Conservation (phyloP, 1,140 invertebrate species). For the Atta texana region DNA sequence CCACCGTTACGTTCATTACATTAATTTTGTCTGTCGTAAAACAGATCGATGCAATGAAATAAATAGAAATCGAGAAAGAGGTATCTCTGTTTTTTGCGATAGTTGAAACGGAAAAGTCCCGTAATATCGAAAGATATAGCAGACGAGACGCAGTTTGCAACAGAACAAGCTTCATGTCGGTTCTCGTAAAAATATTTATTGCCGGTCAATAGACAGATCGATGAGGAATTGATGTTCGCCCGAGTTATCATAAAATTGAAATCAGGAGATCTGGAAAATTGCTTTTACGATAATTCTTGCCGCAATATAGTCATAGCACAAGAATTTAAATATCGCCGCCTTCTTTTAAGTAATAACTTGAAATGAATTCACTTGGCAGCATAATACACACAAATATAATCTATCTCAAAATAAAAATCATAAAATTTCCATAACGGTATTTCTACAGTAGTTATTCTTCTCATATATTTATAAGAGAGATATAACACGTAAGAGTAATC, state of each 20-base stretch:
- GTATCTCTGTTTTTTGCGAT: conserved; percentile 5
- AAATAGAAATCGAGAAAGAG: conserved; percentile 1
- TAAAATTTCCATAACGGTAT: not conserved
- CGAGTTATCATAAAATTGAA: conserved; percentile 46
- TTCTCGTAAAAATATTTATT: conserved; percentile 61
- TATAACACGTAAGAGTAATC: not conserved
- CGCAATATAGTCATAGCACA: not conserved
- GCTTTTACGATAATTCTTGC: conserved; percentile 22
- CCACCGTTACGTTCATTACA: not conserved
- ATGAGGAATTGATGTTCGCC: conserved; percentile 13
- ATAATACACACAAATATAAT: not conserved
- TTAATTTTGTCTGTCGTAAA: conserved; percentile 26
- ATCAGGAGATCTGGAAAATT: conserved; percentile 15
- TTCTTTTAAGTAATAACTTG: not conserved
- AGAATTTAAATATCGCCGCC: not conserved
- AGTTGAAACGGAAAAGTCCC: conserved; percentile 5
- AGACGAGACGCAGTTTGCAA: not conserved
- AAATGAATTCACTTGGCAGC: not conserved
- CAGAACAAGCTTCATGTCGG: not conserved
- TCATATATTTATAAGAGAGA: not conserved
- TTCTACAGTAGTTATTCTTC: not conserved
- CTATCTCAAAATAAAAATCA: not conserved
- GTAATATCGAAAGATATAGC: conserved; percentile 28
- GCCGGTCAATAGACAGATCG: conserved; percentile 24
- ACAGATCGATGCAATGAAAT: conserved; percentile 2